Evolutionary conservation across 2,113 vertebrate genomes (phyloP).

Genomic region (Cottus gobio): DNA sequence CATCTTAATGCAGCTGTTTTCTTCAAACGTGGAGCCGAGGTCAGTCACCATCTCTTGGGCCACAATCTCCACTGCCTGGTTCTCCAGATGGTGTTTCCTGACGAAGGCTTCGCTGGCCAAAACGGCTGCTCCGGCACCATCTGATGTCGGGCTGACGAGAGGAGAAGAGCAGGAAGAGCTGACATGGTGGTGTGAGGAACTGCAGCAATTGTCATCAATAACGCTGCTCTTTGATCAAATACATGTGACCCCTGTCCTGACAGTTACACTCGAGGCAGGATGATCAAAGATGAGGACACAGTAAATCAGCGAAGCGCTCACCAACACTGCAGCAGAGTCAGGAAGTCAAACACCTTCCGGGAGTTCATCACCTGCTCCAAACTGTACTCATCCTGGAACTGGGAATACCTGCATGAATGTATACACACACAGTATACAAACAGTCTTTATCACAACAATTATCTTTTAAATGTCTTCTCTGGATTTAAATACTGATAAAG

Average conservation of each 20-base stretch:
- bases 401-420: conserved; percentile 87
- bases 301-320: conserved; percentile 77
- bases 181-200: not conserved
- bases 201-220: not conserved
- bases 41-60: conserved; percentile 97
- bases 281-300: not conserved
- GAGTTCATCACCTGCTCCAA: conserved; percentile 91
- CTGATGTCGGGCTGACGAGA: conserved; percentile 89
- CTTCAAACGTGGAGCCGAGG: conserved; percentile 88
- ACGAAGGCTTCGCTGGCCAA: conserved; percentile 92
- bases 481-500: too few relatives aligned
- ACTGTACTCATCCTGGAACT: conserved; percentile 92
- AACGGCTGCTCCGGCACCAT: conserved; percentile 93
- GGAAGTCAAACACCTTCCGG: conserved; percentile 88
- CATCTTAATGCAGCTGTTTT: conserved; percentile 90
- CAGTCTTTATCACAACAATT: too few relatives aligned
- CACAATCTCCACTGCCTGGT: conserved; percentile 93
- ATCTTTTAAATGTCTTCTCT: too few relatives aligned
- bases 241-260: not conserved
- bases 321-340: conserved; percentile 97
- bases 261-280: not conserved
- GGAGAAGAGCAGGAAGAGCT: not conserved
- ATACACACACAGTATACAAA: too few relatives aligned
- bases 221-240: not conserved
- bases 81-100: conserved; percentile 82